Percentiles rank a stretch among this genome's conserved stretches.
phyloP scores from a whole-genome alignment of 2,113 vertebrate species.

The Leuciscus idus region DNA sequence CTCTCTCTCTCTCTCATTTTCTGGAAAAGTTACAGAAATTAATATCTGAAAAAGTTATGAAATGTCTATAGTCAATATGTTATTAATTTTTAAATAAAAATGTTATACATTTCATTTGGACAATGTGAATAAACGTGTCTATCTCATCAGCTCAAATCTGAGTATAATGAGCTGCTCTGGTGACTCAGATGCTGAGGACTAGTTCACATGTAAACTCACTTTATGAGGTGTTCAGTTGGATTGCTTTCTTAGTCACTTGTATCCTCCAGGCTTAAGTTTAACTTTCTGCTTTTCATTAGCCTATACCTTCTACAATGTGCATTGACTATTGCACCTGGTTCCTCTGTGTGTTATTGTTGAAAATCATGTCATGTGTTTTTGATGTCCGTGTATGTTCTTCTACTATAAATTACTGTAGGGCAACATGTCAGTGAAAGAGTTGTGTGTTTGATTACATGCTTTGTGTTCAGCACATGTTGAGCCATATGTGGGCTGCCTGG shows the following conservation, averaged over 20 bases:
- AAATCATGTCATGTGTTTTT: not conserved
- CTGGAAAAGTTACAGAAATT: not conserved
- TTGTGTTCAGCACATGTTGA: conserved; percentile 3
- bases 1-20: not conserved
- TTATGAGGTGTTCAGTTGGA: not conserved
- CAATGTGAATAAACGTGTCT: not conserved
- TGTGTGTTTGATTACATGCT: not conserved
- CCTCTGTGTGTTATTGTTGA: not conserved
- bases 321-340: not conserved
- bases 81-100: not conserved
- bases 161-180: not conserved
- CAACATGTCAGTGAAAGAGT: not conserved
- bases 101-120: not conserved
- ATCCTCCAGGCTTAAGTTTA: not conserved
- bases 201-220: conserved; percentile 27
- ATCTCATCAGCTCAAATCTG: not conserved
- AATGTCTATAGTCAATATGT: not conserved
- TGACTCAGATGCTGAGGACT: conserved; percentile 16
- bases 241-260: conserved; percentile 6
- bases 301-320: not conserved
- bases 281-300: not conserved
- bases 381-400: not conserved
- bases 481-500: not conserved
- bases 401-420: not conserved
- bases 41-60: not conserved